A percentile compares a stretch with the other conserved stretches of the same genome.
Conservation (phyloP, 2,888 invertebrate species). For the Agriopis marginaria region DNA sequence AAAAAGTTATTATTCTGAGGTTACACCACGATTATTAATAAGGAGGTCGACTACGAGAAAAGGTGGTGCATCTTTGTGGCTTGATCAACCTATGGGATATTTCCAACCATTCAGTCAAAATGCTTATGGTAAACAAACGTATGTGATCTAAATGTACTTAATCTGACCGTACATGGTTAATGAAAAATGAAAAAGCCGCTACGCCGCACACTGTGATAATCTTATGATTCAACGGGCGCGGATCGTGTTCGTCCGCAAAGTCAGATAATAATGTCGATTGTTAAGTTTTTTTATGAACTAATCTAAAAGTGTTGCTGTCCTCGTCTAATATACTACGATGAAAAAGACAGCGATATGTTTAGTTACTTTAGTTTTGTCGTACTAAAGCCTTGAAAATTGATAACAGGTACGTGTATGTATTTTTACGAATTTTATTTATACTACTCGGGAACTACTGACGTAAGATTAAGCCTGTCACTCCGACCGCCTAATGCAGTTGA, state of each 20-base stretch:
- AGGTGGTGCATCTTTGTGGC: background rate
- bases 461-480: too few relatives aligned
- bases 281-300: background rate
- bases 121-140: background rate
- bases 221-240: constrained; percentile 10
- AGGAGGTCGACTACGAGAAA: background rate
- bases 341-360: background rate
- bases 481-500: too few relatives aligned
- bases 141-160: constrained; percentile 15
- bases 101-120: background rate
- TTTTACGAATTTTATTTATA: constrained; percentile 7
- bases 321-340: background rate
- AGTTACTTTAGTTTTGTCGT: background rate
- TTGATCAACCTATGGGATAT: background rate
- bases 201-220: constrained; percentile 17
- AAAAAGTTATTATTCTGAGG: too few relatives aligned
- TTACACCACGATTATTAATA: too few relatives aligned
- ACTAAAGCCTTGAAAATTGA: background rate
- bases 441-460: too few relatives aligned
- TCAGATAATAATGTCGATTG: background rate
- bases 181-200: constrained; percentile 13
- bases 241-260: constrained; percentile 23
- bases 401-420: background rate
- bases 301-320: background rate
- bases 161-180: background rate